Evolutionary conservation across 1,140 invertebrate genomes (phyloP).

Genomic region (Stenopsyche tienmushanensis): DNA sequence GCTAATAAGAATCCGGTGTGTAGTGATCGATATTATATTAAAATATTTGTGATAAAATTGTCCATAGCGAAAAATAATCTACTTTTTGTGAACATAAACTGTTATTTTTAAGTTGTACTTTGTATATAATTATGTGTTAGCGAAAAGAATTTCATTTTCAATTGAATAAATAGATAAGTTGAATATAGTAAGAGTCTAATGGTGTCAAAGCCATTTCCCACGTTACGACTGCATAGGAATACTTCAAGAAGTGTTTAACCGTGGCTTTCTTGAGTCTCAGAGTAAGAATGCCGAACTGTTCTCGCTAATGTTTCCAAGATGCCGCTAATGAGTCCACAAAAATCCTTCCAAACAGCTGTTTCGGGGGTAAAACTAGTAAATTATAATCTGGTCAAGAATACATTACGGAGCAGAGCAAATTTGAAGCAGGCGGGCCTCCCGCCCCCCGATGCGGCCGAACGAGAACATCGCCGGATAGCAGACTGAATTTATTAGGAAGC

Average conservation of each 20-base stretch:
- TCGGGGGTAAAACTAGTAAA: constrained; percentile 17
- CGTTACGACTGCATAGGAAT: background rate
- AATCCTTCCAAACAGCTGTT: constrained; percentile 27
- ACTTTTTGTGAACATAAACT: too few relatives aligned
- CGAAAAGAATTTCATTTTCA: too few relatives aligned
- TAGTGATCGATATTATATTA: too few relatives aligned
- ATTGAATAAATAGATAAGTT: too few relatives aligned
- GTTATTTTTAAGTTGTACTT: too few relatives aligned
- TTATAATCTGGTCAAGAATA: constrained; percentile 15
- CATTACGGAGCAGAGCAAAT: constrained; percentile 1
- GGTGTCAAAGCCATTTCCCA: background rate
- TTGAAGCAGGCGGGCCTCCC: constrained; percentile 2
- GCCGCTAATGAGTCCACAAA: constrained; percentile 39
- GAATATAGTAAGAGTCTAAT: too few relatives aligned
- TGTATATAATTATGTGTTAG: too few relatives aligned
- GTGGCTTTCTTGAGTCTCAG: too few relatives aligned
- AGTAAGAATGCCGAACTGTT: constrained; percentile 17
- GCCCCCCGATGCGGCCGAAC: constrained; percentile 1
- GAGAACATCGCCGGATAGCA: constrained; percentile 9
- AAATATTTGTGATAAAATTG: too few relatives aligned
- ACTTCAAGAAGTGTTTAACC: too few relatives aligned
- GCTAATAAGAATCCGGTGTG: too few relatives aligned
- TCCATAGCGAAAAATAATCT: too few relatives aligned
- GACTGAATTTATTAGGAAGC: constrained; percentile 26
- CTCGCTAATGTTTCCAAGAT: constrained; percentile 35